These are phyloP conservation scores for Drosophila mercatorum DNA, from an alignment of 2,888 invertebrate genomes.

Conservation along the genomic window DNA sequence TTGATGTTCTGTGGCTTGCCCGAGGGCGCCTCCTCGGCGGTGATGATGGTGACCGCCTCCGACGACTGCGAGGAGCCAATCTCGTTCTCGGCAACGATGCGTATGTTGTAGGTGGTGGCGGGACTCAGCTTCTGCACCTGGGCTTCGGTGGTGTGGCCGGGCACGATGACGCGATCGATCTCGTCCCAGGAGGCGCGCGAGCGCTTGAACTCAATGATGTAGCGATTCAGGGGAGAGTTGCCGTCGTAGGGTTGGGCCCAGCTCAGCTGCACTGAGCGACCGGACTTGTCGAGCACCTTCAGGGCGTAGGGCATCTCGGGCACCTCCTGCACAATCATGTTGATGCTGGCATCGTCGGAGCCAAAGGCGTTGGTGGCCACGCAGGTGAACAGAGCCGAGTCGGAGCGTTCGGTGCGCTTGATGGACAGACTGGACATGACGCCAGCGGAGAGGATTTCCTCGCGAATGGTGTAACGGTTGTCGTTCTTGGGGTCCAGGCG, in stretches of 20 bases:
- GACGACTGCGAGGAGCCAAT: constrained; percentile 97
- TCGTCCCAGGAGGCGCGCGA: constrained; percentile 93
- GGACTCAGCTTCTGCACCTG: constrained; percentile 95
- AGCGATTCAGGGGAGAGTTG: constrained; percentile 94
- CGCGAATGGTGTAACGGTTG: constrained; percentile 92
- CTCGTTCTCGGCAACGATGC: constrained; percentile 97
- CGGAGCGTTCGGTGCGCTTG: constrained; percentile 94
- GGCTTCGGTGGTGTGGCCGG: constrained; percentile 95
- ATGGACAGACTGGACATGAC: constrained; percentile 95
- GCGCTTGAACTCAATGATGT: constrained; percentile 95
- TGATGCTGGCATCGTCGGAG: constrained; percentile 97
- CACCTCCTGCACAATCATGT: constrained; percentile 95
- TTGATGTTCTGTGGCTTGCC: constrained; percentile 93
- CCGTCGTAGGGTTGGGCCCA: constrained; percentile 97
- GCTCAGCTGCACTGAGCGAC: constrained; percentile 94
- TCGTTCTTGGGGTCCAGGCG: constrained; percentile 95
- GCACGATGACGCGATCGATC: constrained; percentile 94
- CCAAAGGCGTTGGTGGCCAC: constrained; percentile 97
- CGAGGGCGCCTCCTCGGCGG: constrained; percentile 95
- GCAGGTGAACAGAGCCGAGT: constrained; percentile 95
- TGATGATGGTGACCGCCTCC: constrained; percentile 96
- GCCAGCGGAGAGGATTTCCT: constrained; percentile 94
- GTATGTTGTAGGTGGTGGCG: constrained; percentile 95
- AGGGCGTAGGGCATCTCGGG: constrained; percentile 94
- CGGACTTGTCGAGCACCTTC: constrained; percentile 95